Conservation (phyloP, 2,797 vertebrate species). For the Ctenopoma multispine region DNA sequence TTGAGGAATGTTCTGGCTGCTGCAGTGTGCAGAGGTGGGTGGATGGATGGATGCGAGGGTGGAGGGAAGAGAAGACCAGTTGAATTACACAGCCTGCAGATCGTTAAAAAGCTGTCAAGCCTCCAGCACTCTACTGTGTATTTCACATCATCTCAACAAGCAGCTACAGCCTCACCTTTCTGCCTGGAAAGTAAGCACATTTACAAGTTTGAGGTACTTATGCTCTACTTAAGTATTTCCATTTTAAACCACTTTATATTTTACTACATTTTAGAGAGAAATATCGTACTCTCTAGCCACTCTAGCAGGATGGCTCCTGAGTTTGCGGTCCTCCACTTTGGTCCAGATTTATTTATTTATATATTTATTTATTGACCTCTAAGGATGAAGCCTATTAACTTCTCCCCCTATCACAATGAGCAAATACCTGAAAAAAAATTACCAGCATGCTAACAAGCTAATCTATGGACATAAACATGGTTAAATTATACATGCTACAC, state of each 20-base stretch:
- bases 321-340: not conserved
- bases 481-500: not conserved
- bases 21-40: conserved; percentile 68
- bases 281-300: not conserved
- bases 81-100: conserved; percentile 82
- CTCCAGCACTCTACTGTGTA: conserved; percentile 78
- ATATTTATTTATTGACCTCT: too few species aligned
- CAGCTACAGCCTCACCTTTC: conserved; percentile 57
- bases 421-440: not conserved
- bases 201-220: not conserved
- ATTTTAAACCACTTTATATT: not conserved
- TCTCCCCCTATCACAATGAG: not conserved
- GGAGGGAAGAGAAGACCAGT: conserved; percentile 70
- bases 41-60: conserved; percentile 59
- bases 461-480: not conserved
- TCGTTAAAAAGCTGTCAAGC: conserved; percentile 83
- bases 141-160: conserved; percentile 74
- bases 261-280: not conserved
- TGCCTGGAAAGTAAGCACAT: conserved; percentile 37
- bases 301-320: not conserved
- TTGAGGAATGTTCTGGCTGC: conserved; percentile 87
- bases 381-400: not conserved
- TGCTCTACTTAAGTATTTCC: not conserved
- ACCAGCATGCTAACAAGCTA: not conserved
- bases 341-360: too few species aligned